These are phyloP conservation scores for Microcebus griseorufus DNA, from an alignment of 2,113 vertebrate genomes.

Conservation along the genomic window DNA sequence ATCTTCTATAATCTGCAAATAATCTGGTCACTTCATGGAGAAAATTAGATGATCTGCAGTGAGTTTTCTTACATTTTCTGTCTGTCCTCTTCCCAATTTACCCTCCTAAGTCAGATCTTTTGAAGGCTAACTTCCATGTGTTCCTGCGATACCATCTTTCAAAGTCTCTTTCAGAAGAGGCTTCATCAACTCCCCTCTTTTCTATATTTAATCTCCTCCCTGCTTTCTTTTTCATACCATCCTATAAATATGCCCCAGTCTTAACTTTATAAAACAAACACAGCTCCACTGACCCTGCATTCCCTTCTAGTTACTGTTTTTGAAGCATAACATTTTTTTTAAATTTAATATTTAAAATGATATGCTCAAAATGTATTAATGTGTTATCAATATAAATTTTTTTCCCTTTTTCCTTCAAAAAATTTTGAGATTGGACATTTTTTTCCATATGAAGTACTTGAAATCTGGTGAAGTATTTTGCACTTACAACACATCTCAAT, in stretches of 20 bases:
- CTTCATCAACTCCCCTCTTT: background rate
- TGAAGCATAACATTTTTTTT: background rate
- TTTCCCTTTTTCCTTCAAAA: too few species aligned
- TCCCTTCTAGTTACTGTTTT: background rate
- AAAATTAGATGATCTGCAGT: background rate
- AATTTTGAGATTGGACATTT: background rate
- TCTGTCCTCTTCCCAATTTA: background rate
- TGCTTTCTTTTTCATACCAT: background rate
- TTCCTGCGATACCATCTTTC: background rate
- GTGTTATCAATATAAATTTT: background rate
- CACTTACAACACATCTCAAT: background rate
- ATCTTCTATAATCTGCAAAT: background rate
- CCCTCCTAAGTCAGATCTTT: background rate
- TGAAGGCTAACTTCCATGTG: background rate
- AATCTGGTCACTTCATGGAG: background rate
- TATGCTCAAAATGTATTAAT: background rate
- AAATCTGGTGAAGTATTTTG: constrained; percentile 36
- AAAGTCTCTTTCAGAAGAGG: background rate
- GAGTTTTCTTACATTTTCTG: background rate
- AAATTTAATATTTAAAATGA: background rate
- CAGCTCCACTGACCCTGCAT: background rate
- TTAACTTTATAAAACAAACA: background rate
- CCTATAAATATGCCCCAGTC: background rate
- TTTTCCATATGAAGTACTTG: constrained; percentile 1
- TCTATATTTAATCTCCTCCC: background rate